Conservation (phyloP, 2,113 vertebrate species). For the Hippocampus zosterae region DNA sequence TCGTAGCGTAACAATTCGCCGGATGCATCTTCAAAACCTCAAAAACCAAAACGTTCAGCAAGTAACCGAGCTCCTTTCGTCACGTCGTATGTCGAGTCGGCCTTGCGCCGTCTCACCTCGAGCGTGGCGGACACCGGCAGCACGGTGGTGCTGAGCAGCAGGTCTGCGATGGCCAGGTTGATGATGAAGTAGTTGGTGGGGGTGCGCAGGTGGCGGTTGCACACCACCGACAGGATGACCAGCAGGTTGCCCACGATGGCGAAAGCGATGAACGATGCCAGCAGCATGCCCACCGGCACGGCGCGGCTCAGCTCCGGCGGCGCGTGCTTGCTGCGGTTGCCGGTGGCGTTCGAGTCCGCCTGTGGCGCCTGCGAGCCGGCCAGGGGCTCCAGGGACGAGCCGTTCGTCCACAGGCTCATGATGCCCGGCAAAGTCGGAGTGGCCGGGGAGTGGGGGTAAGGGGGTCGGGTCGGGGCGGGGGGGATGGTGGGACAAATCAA, state of each 20-base stretch:
- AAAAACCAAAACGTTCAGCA: too few relatives aligned
- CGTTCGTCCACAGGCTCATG: slow-evolving; percentile 51
- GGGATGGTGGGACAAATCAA: not conserved
- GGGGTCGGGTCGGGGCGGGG: too few relatives aligned
- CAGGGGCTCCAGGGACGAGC: slow-evolving; percentile 27
- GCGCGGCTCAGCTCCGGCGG: slow-evolving; percentile 51
- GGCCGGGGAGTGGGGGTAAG: too few relatives aligned
- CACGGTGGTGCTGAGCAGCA: slow-evolving; percentile 59
- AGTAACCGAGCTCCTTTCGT: too few relatives aligned
- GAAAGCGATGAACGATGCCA: slow-evolving; percentile 60
- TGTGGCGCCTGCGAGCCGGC: not conserved
- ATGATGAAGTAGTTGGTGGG: slow-evolving; percentile 65
- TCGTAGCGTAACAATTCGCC: too few relatives aligned
- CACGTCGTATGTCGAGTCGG: not conserved
- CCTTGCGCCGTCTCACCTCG: slow-evolving; percentile 38
- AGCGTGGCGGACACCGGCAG: slow-evolving; percentile 62
- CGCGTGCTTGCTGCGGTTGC: slow-evolving; percentile 6
- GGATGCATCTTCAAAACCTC: too few relatives aligned
- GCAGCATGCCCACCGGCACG: slow-evolving; percentile 56
- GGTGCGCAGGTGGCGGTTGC: slow-evolving; percentile 57
- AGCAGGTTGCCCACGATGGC: slow-evolving; percentile 62
- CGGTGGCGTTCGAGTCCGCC: slow-evolving; percentile 18
- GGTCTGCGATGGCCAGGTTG: slow-evolving; percentile 60
- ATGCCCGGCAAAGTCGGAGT: not conserved
- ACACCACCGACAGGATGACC: slow-evolving; percentile 62